A percentile compares a stretch with the other conserved stretches of the same genome.
Evolutionary conservation across 92 coral and sea anemone genomes (phyloP).

Genomic region (Epizoanthus stellaris): DNA sequence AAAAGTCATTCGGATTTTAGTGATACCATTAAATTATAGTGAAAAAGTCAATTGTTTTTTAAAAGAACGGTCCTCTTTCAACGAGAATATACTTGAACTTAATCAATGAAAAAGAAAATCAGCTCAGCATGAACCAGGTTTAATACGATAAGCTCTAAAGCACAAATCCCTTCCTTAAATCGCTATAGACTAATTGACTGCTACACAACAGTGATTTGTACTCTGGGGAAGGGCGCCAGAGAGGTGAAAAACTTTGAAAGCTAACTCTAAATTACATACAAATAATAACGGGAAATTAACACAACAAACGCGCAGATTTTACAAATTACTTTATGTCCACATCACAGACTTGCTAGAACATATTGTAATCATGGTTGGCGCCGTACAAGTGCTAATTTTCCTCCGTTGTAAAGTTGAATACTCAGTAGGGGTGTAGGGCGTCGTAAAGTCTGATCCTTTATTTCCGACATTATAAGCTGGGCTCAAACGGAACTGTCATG

Average conservation of each 20-base stretch:
- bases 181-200: too few species aligned
- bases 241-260: constrained; percentile 27
- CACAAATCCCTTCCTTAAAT: background rate
- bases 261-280: background rate
- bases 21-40: too few species aligned
- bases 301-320: background rate
- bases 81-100: too few species aligned
- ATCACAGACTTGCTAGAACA: constrained; percentile 17
- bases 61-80: too few species aligned
- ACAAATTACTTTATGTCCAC: constrained; percentile 24
- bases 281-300: constrained; percentile 21
- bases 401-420: constrained; percentile 9
- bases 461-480: constrained; percentile 15
- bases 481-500: background rate
- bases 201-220: background rate
- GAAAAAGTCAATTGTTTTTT: too few species aligned
- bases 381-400: constrained; percentile 31
- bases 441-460: constrained; percentile 35
- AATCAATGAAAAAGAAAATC: too few species aligned
- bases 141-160: background rate
- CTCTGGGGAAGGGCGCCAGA: constrained; percentile 11
- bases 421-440: constrained; percentile 6
- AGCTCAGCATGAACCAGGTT: background rate
- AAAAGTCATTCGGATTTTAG: too few species aligned
- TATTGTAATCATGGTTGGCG: constrained; percentile 22